These are phyloP conservation scores for Pantala flavescens DNA, from an alignment of 1,140 invertebrate genomes.

Conservation along the genomic window DNA sequence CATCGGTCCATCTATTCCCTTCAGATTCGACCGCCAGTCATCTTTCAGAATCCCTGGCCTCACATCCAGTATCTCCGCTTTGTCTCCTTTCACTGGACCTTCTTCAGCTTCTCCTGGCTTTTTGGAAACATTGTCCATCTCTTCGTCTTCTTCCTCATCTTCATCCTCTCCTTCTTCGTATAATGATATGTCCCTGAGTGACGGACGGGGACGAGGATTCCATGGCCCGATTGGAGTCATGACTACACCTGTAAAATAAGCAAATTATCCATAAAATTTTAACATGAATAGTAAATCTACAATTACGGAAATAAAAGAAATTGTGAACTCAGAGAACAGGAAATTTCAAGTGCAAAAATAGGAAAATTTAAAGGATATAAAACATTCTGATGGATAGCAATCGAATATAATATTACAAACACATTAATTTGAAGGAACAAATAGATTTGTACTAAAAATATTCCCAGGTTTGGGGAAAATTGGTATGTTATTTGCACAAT, in stretches of 20 bases:
- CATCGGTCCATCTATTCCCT: neutral
- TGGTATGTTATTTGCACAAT: too few species aligned
- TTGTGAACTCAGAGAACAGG: too few species aligned
- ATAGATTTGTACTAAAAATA: too few species aligned
- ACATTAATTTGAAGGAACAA: too few species aligned
- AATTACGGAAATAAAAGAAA: too few species aligned
- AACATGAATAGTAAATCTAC: too few species aligned
- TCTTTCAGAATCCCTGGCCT: neutral
- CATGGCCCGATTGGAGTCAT: conserved; percentile 49
- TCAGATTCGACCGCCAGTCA: neutral
- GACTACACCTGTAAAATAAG: conserved; percentile 32
- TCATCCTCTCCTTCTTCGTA: conserved; percentile 59
- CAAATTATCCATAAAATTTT: too few species aligned
- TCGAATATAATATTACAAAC: too few species aligned
- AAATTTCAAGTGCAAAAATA: too few species aligned
- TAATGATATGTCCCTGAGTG: conserved; percentile 71
- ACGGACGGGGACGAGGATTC: conserved; percentile 61
- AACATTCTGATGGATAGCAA: too few species aligned
- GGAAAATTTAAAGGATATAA: too few species aligned
- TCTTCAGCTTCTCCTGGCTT: neutral
- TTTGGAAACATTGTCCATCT: neutral
- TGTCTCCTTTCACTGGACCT: neutral
- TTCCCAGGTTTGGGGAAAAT: too few species aligned
- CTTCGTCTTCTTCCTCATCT: conserved; percentile 42
- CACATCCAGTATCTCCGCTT: neutral